Percentiles rank a stretch among this genome's conserved stretches.
phyloP scores from a whole-genome alignment of 2,797 vertebrate species.

The Chromobotia macracanthus region DNA sequence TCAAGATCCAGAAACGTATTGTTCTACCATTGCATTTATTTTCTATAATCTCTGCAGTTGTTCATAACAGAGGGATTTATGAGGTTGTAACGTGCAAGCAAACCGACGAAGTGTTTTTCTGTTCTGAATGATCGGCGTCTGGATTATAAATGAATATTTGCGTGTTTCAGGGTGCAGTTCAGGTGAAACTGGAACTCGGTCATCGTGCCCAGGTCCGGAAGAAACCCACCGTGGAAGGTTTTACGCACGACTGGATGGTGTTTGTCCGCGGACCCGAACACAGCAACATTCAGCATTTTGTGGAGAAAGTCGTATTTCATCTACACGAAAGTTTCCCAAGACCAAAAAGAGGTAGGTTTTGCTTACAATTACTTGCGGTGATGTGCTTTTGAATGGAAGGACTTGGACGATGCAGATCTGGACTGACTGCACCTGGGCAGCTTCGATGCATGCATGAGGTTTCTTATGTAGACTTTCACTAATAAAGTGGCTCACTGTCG shows the following conservation, averaged over 20 bases:
- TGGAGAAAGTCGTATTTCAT: slow-evolving; percentile 99
- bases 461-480: neutral
- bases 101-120: neutral
- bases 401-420: neutral
- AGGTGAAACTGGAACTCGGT: slow-evolving; percentile 98
- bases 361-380: neutral
- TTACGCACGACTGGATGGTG: slow-evolving; percentile 99
- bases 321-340: slow-evolving; percentile 97
- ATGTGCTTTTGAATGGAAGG: neutral
- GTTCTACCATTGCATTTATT: neutral
- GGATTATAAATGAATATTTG: slow-evolving; percentile 40
- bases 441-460: neutral
- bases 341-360: slow-evolving; percentile 92
- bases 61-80: neutral
- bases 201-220: slow-evolving; percentile 96
- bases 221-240: slow-evolving; percentile 97
- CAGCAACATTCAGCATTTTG: slow-evolving; percentile 99
- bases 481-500: neutral
- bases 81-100: neutral
- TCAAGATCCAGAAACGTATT: neutral
- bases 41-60: neutral
- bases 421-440: slow-evolving; percentile 10
- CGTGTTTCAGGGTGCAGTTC: slow-evolving; percentile 88
- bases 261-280: slow-evolving; percentile 96
- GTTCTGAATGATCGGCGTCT: neutral